phyloP scores from a whole-genome alignment of 2,888 invertebrate genomes.

The Drosophila testacea region DNA sequence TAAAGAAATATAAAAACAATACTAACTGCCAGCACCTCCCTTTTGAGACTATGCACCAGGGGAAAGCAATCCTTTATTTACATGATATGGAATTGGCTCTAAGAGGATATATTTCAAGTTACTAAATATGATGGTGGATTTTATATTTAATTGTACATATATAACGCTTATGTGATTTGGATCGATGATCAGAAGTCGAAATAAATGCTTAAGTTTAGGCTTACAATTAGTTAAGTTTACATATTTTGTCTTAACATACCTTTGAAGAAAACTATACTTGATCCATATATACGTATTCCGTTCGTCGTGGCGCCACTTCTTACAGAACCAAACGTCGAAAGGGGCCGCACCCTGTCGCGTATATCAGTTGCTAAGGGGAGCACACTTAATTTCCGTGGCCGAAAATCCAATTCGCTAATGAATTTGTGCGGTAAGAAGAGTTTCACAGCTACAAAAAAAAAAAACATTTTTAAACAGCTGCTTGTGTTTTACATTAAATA shows the following conservation, averaged over 20 bases:
- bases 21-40: constrained; percentile 38
- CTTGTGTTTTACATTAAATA: constrained; percentile 64
- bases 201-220: constrained; percentile 3
- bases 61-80: background rate
- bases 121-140: background rate
- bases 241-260: constrained; percentile 29
- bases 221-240: constrained; percentile 13
- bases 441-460: constrained; percentile 72
- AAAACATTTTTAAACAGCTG: constrained; percentile 43
- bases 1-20: constrained; percentile 11
- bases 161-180: constrained; percentile 15
- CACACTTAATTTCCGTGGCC: constrained; percentile 94
- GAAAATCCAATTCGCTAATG: constrained; percentile 98
- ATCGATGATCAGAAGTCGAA: background rate
- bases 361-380: constrained; percentile 92
- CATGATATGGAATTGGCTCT: constrained; percentile 15
- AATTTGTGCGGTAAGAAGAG: constrained; percentile 96
- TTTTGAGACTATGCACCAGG: constrained; percentile 40
- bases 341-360: constrained; percentile 87
- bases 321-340: constrained; percentile 86
- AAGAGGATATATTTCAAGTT: constrained; percentile 5
- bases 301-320: constrained; percentile 70
- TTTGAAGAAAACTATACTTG: constrained; percentile 43
- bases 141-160: background rate
- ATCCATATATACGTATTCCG: constrained; percentile 46